Evolutionary conservation across 1,140 invertebrate species (phyloP).

Genomic region (Aphaenogaster floridana): DNA sequence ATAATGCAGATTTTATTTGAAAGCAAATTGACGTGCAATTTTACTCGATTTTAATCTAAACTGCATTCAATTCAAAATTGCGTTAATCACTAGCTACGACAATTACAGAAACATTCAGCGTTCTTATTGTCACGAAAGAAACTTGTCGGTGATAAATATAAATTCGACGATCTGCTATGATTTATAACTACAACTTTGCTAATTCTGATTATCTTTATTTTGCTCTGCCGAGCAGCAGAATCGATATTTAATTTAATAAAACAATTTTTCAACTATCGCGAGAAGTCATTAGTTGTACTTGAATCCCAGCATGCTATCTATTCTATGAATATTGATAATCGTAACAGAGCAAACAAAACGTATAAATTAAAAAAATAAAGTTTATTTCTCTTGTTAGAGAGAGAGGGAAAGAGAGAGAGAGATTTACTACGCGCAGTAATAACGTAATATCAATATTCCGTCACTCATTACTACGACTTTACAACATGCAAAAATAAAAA

Average conservation of each 20-base stretch:
- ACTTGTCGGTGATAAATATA: neutral
- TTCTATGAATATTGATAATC: slow-evolving; percentile 8
- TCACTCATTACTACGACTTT: slow-evolving; percentile 18
- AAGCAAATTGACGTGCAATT: slow-evolving; percentile 56
- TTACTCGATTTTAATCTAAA: slow-evolving; percentile 32
- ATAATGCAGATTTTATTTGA: slow-evolving; percentile 45
- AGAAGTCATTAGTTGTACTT: slow-evolving; percentile 16
- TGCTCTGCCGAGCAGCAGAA: slow-evolving; percentile 14
- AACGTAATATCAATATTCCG: slow-evolving; percentile 26
- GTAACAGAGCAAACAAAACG: neutral
- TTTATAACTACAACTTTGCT: slow-evolving; percentile 6
- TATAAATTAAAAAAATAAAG: slow-evolving; percentile 38
- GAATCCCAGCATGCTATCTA: neutral
- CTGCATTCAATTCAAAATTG: neutral
- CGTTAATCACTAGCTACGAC: neutral
- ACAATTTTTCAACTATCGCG: slow-evolving; percentile 26
- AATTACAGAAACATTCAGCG: slow-evolving; percentile 6
- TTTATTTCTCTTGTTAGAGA: neutral
- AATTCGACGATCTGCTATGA: neutral
- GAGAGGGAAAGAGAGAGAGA: neutral
- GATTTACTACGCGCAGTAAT: neutral
- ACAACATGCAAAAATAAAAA: slow-evolving; percentile 2
- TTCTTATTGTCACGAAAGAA: neutral
- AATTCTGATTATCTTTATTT: slow-evolving; percentile 40
- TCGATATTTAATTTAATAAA: slow-evolving; percentile 36